Evolutionary conservation across 2,888 invertebrate genomes (phyloP), one percentile per base, ranked within the genome.

Genomic region (Tolmerus cingulatus): DNA sequence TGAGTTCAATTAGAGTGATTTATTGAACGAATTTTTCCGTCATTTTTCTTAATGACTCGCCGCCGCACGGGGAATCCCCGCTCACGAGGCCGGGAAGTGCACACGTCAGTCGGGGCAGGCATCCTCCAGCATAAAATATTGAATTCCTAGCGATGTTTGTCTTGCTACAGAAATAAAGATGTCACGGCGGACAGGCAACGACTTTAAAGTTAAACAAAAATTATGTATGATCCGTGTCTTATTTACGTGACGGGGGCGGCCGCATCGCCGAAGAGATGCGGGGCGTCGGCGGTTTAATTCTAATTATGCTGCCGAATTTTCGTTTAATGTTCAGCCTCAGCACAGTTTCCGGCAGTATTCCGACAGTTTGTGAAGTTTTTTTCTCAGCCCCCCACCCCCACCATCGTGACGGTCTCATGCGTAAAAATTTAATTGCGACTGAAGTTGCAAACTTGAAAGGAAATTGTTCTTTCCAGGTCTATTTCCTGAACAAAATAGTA

Each of bases 21-120:
- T 88, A 88, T 88, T 87, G 87, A 88, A 81, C 57, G 87, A 88
- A 88, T 88, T 88, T 87, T 88, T 87, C 85, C 82, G 76, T 88
- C 87, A 88, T 88, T 88, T 88, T 88, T 88, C 88, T 88, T 88
- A 88, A 88, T 88, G 88, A 88, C 87, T 86, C 77, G 87, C 51
- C 51, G 51, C 19, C 14, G 66, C 27, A 19, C 43, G 23, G 23
- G 78, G 43, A 78, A 46, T 43, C 40, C 78, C 78, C 14, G n/a
- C 46, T 12, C 5, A 40, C 14, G 78, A 2, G 34, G 30, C 77
- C 77, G n/a, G 14, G 40, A 40, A 78, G 19, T 78, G 37, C 46
- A 40, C 12, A 40, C 12, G 40, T 78, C 78, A 46, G 40, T 9
- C 81, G 27, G 43, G 23, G 79, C 51, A 51, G 51, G 46, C 40